These are phyloP conservation scores for Solenodon paradoxus DNA, from an alignment of 2,113 vertebrate species.

Conservation along the genomic window DNA sequence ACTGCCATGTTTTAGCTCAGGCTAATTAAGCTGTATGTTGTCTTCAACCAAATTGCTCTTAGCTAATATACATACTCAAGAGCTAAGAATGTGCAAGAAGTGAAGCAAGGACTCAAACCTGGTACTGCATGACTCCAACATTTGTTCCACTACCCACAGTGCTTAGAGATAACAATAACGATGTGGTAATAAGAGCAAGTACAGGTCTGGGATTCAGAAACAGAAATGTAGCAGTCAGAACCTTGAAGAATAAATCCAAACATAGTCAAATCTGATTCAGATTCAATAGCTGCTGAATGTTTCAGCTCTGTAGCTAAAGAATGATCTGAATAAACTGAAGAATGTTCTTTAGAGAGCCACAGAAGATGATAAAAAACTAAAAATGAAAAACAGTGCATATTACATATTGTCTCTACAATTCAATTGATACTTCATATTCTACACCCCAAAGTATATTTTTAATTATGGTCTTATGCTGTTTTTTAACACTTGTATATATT, in stretches of 20 bases:
- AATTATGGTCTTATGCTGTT: background rate
- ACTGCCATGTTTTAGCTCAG: background rate
- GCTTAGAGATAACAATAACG: background rate
- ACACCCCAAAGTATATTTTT: background rate
- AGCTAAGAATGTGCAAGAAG: background rate
- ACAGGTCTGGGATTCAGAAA: background rate
- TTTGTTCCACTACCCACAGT: background rate
- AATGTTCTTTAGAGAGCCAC: background rate
- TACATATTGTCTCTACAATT: background rate
- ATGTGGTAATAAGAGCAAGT: background rate
- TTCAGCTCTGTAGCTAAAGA: background rate
- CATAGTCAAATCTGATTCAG: background rate
- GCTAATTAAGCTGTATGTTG: background rate
- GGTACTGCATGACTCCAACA: background rate
- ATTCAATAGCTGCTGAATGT: background rate
- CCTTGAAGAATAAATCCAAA: background rate
- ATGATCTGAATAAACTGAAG: background rate
- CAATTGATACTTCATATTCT: background rate
- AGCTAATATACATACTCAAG: background rate
- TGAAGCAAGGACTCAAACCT: background rate
- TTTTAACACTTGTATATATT: background rate
- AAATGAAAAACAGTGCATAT: background rate
- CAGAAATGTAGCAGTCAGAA: background rate
- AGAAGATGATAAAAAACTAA: constrained; percentile 6
- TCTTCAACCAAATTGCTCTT: background rate